phyloP scores from a whole-genome alignment of 2,888 invertebrate genomes.

The Leistus spinibarbis region DNA sequence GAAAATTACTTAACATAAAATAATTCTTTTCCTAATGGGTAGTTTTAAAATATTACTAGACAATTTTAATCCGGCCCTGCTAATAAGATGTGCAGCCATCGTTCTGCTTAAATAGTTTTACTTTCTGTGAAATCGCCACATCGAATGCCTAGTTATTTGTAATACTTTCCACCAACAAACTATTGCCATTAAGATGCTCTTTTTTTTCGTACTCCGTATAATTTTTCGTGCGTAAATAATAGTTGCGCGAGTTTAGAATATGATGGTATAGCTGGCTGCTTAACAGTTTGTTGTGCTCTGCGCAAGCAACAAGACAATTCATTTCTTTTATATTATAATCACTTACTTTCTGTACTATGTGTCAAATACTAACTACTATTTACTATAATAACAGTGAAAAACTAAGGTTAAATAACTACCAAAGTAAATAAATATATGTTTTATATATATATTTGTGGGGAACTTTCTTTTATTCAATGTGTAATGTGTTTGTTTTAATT shows the following conservation, averaged over 20 bases:
- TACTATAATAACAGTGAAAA: neutral
- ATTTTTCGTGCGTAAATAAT: conserved; percentile 46
- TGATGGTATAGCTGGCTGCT: conserved; percentile 7
- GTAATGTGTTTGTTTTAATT: neutral
- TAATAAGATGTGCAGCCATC: neutral
- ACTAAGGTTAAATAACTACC: neutral
- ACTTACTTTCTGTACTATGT: neutral
- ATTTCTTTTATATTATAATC: neutral
- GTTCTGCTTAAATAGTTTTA: conserved; percentile 20
- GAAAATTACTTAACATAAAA: too few species aligned
- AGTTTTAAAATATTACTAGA: too few species aligned
- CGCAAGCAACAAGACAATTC: conserved; percentile 3
- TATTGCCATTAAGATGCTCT: conserved; percentile 32
- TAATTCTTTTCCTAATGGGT: too few species aligned
- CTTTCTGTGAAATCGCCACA: conserved; percentile 24
- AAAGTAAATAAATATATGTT: neutral
- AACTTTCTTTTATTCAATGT: neutral
- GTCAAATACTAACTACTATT: neutral
- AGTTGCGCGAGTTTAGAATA: conserved; percentile 37
- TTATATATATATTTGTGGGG: neutral
- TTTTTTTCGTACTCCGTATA: conserved; percentile 40
- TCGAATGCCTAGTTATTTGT: neutral
- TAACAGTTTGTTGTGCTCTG: conserved; percentile 25
- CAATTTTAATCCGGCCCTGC: neutral
- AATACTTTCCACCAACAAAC: conserved; percentile 26